Conservation (phyloP, 2,888 invertebrate genomes). For the Heliconius charithonia region DNA sequence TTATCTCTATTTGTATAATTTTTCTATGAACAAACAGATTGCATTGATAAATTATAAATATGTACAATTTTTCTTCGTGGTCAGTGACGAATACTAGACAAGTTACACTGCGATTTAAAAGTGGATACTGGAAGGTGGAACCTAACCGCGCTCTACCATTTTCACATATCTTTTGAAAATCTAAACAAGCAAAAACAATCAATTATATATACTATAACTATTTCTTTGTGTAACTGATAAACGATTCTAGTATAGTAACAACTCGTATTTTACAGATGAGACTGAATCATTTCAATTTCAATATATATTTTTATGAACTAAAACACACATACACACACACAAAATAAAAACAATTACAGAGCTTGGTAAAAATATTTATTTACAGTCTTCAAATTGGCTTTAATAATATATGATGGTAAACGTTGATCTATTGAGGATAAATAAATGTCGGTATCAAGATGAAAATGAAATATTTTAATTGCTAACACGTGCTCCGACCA, state of each 20-base stretch:
- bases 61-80: no score
- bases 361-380: not conserved
- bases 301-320: not conserved
- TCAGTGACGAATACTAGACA: no score
- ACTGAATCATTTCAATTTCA: not conserved
- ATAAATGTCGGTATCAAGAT: not conserved
- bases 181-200: no score
- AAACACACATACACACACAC: not conserved
- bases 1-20: no score
- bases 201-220: no score
- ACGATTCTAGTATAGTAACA: no score
- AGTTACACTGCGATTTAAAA: not conserved
- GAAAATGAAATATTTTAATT: conserved; percentile 21
- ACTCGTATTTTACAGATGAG: not conserved
- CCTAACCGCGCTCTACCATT: not conserved
- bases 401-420: not conserved
- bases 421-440: conserved; percentile 20
- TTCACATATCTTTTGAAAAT: not conserved
- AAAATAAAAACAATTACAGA: not conserved
- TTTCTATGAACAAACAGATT: no score
- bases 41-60: no score
- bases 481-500: conserved; percentile 22
- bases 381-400: not conserved
- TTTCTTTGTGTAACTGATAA: no score
- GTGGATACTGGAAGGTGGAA: not conserved